Evolutionary conservation across 2,113 vertebrate genomes (phyloP).

Genomic region (Jaculus jaculus): DNA sequence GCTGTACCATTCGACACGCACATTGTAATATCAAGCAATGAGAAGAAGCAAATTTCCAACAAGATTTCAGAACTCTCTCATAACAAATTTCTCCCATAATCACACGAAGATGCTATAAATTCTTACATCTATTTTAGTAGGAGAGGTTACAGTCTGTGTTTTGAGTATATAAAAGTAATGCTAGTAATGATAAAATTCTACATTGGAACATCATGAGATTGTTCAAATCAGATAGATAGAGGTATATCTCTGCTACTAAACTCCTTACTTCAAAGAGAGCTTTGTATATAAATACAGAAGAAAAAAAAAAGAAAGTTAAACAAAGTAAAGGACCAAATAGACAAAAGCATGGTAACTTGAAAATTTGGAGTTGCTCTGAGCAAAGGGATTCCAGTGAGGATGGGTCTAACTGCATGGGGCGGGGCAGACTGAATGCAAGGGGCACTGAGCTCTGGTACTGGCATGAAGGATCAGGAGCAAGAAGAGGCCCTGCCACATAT

Average conservation of each 20-base stretch:
- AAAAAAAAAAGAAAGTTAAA: background rate
- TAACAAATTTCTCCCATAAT: background rate
- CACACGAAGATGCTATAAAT: background rate
- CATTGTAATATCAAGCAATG: conserved; percentile 2
- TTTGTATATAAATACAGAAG: background rate
- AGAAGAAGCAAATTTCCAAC: conserved; percentile 21
- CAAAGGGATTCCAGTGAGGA: accelerated
- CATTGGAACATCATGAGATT: background rate
- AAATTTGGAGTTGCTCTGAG: background rate
- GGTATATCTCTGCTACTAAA: background rate
- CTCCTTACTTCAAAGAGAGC: conserved; percentile 3
- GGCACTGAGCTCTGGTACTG: background rate
- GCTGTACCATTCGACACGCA: background rate
- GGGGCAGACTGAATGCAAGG: accelerated
- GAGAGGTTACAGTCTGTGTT: background rate
- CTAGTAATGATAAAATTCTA: conserved; percentile 13
- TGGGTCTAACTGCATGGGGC: background rate
- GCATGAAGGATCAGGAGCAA: background rate
- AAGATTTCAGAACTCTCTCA: conserved; percentile 2
- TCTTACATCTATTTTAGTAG: background rate
- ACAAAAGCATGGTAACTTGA: background rate
- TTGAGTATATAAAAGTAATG: background rate
- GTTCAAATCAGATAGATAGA: background rate
- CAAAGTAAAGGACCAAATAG: background rate
- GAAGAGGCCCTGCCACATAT: background rate